phyloP scores from a whole-genome alignment of 2,113 vertebrate genomes.

The Odocoileus hemionus region DNA sequence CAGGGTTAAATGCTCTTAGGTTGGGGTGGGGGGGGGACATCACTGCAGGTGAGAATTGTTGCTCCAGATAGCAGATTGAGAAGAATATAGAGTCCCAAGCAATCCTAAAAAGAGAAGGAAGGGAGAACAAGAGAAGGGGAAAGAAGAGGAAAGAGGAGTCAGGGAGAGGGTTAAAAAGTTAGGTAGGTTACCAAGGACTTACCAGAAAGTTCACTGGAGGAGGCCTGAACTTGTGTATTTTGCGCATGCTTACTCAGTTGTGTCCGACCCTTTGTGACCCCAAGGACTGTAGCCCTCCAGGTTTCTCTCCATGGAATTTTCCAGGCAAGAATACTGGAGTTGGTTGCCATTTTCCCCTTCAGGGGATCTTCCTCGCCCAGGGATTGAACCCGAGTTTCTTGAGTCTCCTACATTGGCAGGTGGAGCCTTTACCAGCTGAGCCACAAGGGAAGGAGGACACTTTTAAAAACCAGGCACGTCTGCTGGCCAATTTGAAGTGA shows the following conservation, averaged over 20 bases:
- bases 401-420: background rate
- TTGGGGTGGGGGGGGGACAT: background rate
- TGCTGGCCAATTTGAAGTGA: background rate
- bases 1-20: background rate
- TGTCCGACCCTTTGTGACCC: background rate
- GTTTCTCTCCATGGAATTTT: background rate
- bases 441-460: background rate
- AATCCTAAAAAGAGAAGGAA: background rate
- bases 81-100: background rate
- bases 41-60: background rate
- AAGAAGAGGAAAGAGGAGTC: background rate
- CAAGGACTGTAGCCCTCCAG: background rate
- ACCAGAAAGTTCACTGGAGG: background rate
- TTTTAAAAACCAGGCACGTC: background rate
- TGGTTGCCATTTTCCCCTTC: background rate
- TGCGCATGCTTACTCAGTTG: rapidly evolving
- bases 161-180: background rate
- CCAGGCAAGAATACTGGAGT: background rate
- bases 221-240: background rate
- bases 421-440: background rate
- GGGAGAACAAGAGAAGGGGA: background rate
- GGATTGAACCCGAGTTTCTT: background rate
- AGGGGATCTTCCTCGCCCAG: background rate
- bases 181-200: background rate
- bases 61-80: background rate